Evolutionary conservation across 2,797 vertebrate species (phyloP).

Genomic region (Tangara arthus): DNA sequence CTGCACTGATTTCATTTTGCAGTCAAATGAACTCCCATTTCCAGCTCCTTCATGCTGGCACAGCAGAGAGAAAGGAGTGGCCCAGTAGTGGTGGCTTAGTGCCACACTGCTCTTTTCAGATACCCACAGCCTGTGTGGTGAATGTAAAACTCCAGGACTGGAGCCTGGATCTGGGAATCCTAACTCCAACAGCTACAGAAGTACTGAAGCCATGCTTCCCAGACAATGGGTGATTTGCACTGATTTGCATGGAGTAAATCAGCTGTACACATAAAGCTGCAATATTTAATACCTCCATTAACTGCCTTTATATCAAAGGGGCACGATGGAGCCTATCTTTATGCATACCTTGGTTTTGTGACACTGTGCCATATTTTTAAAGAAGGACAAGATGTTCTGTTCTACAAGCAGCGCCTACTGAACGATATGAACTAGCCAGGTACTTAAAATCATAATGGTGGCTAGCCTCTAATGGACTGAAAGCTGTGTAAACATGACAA

Average conservation of each 20-base stretch:
- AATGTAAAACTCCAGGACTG: background rate
- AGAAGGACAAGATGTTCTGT: background rate
- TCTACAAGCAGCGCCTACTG: background rate
- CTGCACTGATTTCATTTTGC: background rate
- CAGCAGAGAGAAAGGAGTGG: background rate
- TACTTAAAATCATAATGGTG: slow-evolving; percentile 24
- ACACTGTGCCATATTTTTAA: background rate
- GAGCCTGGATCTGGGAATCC: background rate
- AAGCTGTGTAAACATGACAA: slow-evolving; percentile 24
- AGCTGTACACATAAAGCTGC: background rate
- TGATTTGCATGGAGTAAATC: background rate
- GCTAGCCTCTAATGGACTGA: slow-evolving; percentile 14
- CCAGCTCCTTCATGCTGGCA: background rate
- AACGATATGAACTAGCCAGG: background rate
- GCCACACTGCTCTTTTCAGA: background rate
- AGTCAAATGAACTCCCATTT: background rate
- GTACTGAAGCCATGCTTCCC: background rate
- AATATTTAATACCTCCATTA: background rate
- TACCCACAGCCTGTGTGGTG: background rate
- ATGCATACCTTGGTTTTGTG: background rate
- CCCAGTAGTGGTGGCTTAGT: background rate
- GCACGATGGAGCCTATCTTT: background rate
- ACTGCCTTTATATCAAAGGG: background rate
- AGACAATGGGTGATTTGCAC: background rate
- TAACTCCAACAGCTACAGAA: background rate